Base-by-base conservation (phyloP, 2,888 invertebrate species). In the Ormia ochracea region DNA sequence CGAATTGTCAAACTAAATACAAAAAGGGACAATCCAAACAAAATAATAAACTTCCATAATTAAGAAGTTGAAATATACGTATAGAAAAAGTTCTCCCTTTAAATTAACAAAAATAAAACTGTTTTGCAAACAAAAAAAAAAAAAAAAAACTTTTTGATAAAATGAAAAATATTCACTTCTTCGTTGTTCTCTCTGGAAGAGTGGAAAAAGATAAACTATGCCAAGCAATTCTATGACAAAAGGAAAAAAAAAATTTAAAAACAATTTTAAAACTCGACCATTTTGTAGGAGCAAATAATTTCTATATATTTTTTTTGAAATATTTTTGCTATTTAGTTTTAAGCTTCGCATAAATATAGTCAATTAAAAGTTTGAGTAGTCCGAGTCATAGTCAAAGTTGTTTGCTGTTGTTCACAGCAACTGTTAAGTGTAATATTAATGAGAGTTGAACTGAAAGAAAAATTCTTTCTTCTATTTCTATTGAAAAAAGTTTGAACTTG, bases 331-430 rank as follows among this genome's bases (percentile, higher is more conserved):
- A 45, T 68, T 73, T 52, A 52, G 33, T 66, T 63, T 68, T 58
- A 61, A 69, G 58, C 65, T 75, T 48, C 45, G 50, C 75, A 79
- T 75, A 79, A 75, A 79, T 70, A 79, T 66, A 66, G 79, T 75
- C 79, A 79, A 79, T 79, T 79, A 79, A 79, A 79, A 79, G 79
- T 79, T 75, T 72, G 41, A 59, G 43, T 33, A 23, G 36, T 56
- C 23, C 36, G 36, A 36, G 38, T 36, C 19, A 23, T 14, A 23
- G 68, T 56, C 23, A 33, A 52, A 59, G 52, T 79, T 66, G 59
- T 75, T 61, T 38, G 65, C 61, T 65, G 65, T 72, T 75, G 79
- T 79, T 79, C 66, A 45, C 58, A 70, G 54, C 52, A 79, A 50
- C 75, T 70, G 61, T 74, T 70, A 66, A 79, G 59, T 54, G 65